Conservation (phyloP, 1,140 invertebrate species). For the Diorhabda elongata region DNA sequence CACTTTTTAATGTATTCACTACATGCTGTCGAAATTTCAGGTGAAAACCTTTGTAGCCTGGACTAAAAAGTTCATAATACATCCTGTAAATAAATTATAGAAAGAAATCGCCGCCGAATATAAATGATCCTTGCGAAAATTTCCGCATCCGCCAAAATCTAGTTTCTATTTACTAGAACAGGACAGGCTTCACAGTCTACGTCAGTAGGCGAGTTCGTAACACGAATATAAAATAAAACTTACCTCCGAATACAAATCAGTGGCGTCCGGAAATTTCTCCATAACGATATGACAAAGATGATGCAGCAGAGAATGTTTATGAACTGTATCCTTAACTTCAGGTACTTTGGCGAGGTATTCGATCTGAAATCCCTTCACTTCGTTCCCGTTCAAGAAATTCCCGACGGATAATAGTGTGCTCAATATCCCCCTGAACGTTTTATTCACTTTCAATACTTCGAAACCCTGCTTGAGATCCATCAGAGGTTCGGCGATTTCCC, state of each 20-base stretch:
- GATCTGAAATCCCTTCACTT: constrained; percentile 95
- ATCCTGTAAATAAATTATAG: too few species aligned
- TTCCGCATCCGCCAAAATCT: too few species aligned
- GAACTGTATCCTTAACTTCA: constrained; percentile 98
- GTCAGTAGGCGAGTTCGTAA: too few species aligned
- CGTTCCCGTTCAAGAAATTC: constrained; percentile 93
- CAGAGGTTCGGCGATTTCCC: constrained; percentile 97
- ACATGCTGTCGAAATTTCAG: too few species aligned
- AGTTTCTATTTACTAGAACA: too few species aligned
- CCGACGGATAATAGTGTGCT: constrained; percentile 91
- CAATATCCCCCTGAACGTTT: constrained; percentile 92
- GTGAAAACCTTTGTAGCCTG: too few species aligned
- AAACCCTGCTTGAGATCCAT: constrained; percentile 98
- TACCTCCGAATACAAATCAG: constrained; percentile 96
- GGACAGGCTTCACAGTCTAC: too few species aligned
- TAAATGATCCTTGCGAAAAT: too few species aligned
- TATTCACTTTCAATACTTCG: constrained; percentile 82
- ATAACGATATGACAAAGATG: constrained; percentile 97
- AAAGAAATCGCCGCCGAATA: too few species aligned
- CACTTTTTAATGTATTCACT: too few species aligned
- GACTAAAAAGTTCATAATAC: too few species aligned
- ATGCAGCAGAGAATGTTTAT: constrained; percentile 95
- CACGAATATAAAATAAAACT: constrained; percentile 22
- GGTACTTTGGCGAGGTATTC: constrained; percentile 97
- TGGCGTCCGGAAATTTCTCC: constrained; percentile 91